Percentiles rank a stretch among this genome's conserved stretches.
These are phyloP conservation scores for Oryzias curvinotus DNA, from an alignment of 2,113 vertebrate species.

Conservation along the genomic window DNA sequence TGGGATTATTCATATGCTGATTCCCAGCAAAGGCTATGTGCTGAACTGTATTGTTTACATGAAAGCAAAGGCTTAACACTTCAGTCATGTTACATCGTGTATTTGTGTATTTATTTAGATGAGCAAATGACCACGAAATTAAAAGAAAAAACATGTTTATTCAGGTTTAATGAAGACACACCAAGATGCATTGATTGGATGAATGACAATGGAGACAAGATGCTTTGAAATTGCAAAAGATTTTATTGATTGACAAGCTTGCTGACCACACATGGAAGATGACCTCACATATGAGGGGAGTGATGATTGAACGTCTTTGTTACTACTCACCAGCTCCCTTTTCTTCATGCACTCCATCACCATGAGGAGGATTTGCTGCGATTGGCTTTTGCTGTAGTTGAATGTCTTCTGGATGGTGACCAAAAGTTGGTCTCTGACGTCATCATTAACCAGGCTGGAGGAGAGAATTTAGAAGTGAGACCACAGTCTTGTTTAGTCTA, in stretches of 20 bases:
- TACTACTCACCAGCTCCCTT: slow-evolving; percentile 91
- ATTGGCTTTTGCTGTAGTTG: slow-evolving; percentile 90
- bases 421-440: slow-evolving; percentile 91
- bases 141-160: slow-evolving; percentile 58
- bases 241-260: slow-evolving; percentile 69
- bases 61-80: neutral
- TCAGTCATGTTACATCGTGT: slow-evolving; percentile 23
- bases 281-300: neutral
- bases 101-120: neutral
- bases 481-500: neutral
- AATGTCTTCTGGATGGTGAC: slow-evolving; percentile 99
- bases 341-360: slow-evolving; percentile 98
- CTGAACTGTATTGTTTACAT: slow-evolving; percentile 19
- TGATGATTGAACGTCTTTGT: neutral
- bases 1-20: slow-evolving; percentile 32
- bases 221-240: slow-evolving; percentile 37
- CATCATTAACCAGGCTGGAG: slow-evolving; percentile 86
- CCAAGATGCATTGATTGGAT: slow-evolving; percentile 60
- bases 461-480: slow-evolving; percentile 2
- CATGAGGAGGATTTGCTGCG: slow-evolving; percentile 89
- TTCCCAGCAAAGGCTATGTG: neutral
- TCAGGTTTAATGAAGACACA: slow-evolving; percentile 51
- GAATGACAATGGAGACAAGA: slow-evolving; percentile 64
- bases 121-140: slow-evolving; percentile 25
- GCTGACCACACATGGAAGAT: slow-evolving; percentile 7